Conservation (phyloP, 2,888 invertebrate species). For the Pristionchus entomophagus region DNA sequence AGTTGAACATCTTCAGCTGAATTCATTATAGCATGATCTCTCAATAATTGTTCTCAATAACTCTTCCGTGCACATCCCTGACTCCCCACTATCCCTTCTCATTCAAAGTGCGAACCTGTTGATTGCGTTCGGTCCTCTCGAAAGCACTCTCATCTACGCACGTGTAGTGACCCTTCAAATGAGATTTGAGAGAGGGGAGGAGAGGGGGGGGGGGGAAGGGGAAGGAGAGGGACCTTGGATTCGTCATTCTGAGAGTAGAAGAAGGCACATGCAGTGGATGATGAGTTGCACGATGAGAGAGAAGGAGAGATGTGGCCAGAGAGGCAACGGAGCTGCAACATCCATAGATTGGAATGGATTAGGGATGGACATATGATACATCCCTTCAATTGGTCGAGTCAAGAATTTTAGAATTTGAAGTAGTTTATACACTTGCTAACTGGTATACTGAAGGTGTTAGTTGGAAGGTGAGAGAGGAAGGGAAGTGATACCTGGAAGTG, state of each 20-base stretch:
- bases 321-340: not conserved
- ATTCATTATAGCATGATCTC: no score
- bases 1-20: not conserved
- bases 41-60: no score
- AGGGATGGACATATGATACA: no score
- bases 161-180: slow-evolving; percentile 41
- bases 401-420: no score
- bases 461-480: no score
- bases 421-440: no score
- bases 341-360: not conserved
- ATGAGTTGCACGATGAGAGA: slow-evolving; percentile 4
- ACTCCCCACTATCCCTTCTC: no score
- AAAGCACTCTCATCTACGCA: slow-evolving; percentile 31
- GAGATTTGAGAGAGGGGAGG: slow-evolving; percentile 34
- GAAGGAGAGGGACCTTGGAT: slow-evolving; percentile 31
- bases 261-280: slow-evolving; percentile 41
- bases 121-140: not conserved
- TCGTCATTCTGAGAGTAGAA: slow-evolving; percentile 40
- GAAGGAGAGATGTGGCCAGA: slow-evolving; percentile 6
- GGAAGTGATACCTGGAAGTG: not conserved
- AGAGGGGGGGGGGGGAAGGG: slow-evolving; percentile 32
- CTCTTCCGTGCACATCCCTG: no score
- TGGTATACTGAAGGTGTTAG: no score
- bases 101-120: not conserved
- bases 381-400: no score